A percentile compares a stretch with the other conserved stretches of the same genome.
Evolutionary conservation across 1,140 invertebrate species (phyloP).

Genomic region (Ceratosolen solmsi): DNA sequence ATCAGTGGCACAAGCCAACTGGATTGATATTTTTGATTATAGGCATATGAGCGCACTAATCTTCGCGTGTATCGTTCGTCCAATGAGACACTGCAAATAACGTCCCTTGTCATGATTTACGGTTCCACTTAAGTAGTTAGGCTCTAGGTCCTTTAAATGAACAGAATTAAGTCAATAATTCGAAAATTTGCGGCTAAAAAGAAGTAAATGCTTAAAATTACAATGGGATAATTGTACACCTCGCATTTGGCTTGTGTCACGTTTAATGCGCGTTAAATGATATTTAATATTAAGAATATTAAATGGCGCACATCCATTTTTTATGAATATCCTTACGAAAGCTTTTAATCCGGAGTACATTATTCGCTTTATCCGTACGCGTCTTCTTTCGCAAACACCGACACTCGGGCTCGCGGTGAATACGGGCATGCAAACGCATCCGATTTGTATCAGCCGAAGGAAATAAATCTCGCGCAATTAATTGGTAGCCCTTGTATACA

Average conservation of each 20-base stretch:
- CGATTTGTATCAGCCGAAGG: slow-evolving; percentile 38
- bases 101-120: neutral
- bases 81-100: neutral
- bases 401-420: neutral
- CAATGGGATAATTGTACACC: neutral
- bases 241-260: neutral
- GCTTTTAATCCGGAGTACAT: neutral
- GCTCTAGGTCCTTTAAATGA: neutral
- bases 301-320: neutral
- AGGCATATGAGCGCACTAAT: neutral
- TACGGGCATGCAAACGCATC: neutral
- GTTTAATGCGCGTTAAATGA: neutral
- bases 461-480: slow-evolving; percentile 52
- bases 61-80: neutral
- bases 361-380: neutral
- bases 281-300: neutral
- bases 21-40: neutral
- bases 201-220: neutral
- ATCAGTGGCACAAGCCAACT: neutral
- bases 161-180: neutral
- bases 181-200: neutral
- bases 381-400: slow-evolving; percentile 5
- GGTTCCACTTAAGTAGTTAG: neutral
- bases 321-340: neutral
- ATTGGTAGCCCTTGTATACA: slow-evolving; percentile 50